These are phyloP conservation scores for Lissonota sp. DNA, from an alignment of 2,888 invertebrate species.

Conservation along the genomic window DNA sequence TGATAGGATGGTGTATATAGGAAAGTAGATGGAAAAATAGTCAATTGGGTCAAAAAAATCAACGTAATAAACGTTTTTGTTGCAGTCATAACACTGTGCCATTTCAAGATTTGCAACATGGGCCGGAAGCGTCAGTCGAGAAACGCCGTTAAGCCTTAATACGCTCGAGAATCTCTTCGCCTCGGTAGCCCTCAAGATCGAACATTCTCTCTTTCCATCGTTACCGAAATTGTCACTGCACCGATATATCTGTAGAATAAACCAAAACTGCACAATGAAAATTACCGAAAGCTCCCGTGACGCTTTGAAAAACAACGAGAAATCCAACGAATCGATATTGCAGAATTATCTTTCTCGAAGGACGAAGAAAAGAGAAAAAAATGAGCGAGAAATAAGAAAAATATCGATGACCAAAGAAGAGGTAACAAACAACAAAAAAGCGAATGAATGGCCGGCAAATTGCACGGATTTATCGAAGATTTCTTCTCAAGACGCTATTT, in stretches of 20 bases:
- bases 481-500: background rate
- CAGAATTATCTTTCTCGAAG: background rate
- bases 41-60: background rate
- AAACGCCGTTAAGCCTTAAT: conserved; percentile 15
- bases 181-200: conserved; percentile 28
- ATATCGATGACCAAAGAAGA: background rate
- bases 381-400: too few species aligned
- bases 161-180: conserved; percentile 22
- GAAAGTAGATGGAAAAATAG: background rate
- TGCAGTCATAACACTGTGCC: conserved; percentile 88
- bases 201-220: background rate
- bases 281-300: too few species aligned
- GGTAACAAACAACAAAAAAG: background rate
- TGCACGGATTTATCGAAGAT: background rate
- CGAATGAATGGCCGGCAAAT: background rate
- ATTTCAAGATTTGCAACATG: conserved; percentile 90
- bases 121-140: conserved; percentile 86
- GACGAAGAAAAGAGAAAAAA: too few species aligned
- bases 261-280: too few species aligned
- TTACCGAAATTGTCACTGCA: too few species aligned
- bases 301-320: too few species aligned
- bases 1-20: too few species aligned
- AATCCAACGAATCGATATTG: background rate
- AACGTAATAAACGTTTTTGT: conserved; percentile 68
- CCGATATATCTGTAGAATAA: too few species aligned